Conservation (phyloP, 1,140 invertebrate species). For the Pseudoatta argentina region DNA sequence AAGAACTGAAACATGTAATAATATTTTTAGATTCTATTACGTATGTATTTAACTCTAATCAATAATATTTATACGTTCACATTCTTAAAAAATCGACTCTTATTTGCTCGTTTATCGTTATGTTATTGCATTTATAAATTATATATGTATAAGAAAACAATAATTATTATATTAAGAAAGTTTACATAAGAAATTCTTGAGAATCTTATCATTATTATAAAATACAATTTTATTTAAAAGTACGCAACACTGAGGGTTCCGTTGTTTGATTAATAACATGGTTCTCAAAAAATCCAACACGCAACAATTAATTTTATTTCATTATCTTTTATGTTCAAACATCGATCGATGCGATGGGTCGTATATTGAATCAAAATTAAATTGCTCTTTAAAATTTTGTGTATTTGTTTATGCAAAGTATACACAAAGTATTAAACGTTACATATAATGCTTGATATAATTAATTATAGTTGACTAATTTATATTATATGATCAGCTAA, state of each 20-base stretch:
- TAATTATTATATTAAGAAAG: background rate
- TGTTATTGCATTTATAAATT: too few species aligned
- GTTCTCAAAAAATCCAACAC: background rate
- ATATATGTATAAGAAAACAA: background rate
- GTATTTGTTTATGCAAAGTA: background rate
- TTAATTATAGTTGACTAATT: background rate
- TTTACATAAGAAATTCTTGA: background rate
- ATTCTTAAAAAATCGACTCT: too few species aligned
- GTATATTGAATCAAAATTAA: background rate
- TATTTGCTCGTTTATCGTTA: too few species aligned
- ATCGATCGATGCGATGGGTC: background rate
- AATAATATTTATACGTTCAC: too few species aligned
- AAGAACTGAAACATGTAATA: too few species aligned
- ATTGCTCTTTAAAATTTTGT: background rate
- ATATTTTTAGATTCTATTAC: too few species aligned
- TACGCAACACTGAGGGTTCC: background rate
- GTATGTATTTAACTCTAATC: too few species aligned
- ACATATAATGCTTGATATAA: background rate
- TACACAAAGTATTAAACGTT: background rate
- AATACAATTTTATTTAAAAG: background rate
- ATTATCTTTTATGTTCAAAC: background rate
- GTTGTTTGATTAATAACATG: background rate
- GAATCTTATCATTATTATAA: background rate
- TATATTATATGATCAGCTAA: background rate
- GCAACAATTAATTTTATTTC: constrained; percentile 14